Evolutionary conservation across 1,140 invertebrate genomes (phyloP), one percentile per base, ranked within the genome.

Genomic region (Leptinotarsa undecemlineata): DNA sequence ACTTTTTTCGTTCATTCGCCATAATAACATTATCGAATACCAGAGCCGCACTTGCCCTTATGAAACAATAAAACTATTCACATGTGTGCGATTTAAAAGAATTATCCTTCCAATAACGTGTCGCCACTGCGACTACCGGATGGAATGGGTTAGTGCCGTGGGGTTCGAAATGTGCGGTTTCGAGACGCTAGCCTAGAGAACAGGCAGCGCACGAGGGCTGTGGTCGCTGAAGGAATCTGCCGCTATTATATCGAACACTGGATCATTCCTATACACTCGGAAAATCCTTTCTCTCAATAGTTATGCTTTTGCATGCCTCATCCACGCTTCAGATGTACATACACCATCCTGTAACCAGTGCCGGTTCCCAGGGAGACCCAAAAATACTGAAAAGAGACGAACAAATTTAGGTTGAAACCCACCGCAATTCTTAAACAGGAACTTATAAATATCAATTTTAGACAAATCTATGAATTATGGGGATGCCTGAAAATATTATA

Each of bases 111-210:
- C 51, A 19, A 57, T 57, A 57, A 57, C 51, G 51, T 17, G 51
- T 57, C 51, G 51, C 51, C 51, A 19, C 51, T 57, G 51, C 6
- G 51, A 17, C 15, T 19, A 57, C 51, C 15, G 51, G 51, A 19
- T 57, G 51, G 17, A 57, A 57, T 17, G 51, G 51, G 51, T 57
- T 57, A 19, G n/a, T 57, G 51, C 51, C 51, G 51, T 74, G 81
- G 80, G 82, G 82, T 80, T 80, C 82, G 83, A 83, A 84, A 84
- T 84, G 82, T 84, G 83, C 82, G 83, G 83, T 84, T 84, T 84
- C 80, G 83, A 84, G 83, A 84, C 82, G 82, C 80, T 84, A 78
- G 81, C 81, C 82, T 80, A 83, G 81, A 80, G 79, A 79, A 80
- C 79, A 57, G 17, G 51, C 78, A 78, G 79, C 78, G 83, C 81